Evolutionary conservation across 2,797 vertebrate genomes (phyloP).

Genomic region (Tragopan temminckii): DNA sequence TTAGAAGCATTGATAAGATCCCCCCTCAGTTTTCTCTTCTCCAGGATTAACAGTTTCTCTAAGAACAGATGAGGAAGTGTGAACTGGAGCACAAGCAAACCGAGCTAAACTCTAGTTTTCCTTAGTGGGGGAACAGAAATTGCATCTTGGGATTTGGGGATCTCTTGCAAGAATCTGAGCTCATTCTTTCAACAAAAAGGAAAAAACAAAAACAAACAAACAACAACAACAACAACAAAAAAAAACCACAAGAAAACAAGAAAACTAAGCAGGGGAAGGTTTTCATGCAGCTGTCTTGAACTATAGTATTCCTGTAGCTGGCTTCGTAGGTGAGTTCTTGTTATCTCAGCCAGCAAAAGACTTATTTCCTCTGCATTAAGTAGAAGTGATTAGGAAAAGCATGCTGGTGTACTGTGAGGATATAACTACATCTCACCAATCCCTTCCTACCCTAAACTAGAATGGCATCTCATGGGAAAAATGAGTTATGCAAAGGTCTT

Average conservation of each 20-base stretch:
- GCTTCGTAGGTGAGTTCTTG: background rate
- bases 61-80: background rate
- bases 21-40: too few relatives aligned
- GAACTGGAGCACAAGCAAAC: constrained; percentile 25
- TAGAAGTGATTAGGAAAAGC: background rate
- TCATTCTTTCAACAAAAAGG: background rate
- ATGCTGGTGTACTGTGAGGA: background rate
- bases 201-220: background rate
- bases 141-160: background rate
- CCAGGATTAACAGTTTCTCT: background rate
- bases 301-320: background rate
- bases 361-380: background rate
- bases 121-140: background rate
- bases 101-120: constrained; percentile 20
- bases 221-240: too few relatives aligned
- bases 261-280: background rate
- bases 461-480: background rate
- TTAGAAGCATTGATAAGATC: too few relatives aligned
- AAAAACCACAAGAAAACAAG: background rate
- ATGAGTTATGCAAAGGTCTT: background rate
- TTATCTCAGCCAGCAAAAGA: background rate
- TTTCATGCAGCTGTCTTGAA: background rate
- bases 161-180: background rate
- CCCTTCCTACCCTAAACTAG: background rate
- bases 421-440: background rate